Conservation (phyloP, 92 coral and sea anemone genomes). For the Phenganax marumi region DNA sequence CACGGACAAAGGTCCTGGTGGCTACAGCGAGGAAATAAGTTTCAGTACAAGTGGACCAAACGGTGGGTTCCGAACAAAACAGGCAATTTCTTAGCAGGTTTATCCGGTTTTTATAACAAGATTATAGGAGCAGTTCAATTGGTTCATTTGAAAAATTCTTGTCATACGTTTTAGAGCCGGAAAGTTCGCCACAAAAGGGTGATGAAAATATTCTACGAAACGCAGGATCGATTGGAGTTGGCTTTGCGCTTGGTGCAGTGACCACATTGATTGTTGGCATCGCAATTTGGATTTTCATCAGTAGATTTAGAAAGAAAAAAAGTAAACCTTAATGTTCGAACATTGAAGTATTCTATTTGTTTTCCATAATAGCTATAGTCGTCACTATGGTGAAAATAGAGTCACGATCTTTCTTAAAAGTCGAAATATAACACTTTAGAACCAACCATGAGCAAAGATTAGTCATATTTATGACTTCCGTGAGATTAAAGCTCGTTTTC, state of each 20-base stretch:
- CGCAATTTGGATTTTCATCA: neutral
- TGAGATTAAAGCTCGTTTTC: too few relatives aligned
- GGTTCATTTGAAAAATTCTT: too few relatives aligned
- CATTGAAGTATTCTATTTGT: neutral
- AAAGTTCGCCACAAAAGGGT: neutral
- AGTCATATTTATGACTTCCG: too few relatives aligned
- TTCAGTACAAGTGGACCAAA: neutral
- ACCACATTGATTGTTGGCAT: neutral
- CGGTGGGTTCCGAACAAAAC: neutral
- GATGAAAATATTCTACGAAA: neutral
- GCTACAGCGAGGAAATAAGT: neutral
- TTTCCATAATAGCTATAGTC: neutral
- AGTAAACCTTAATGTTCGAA: neutral
- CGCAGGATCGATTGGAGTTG: slow-evolving; percentile 10
- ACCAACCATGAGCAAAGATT: too few relatives aligned
- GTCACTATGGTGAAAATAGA: too few relatives aligned
- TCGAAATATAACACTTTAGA: too few relatives aligned
- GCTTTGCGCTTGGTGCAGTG: neutral
- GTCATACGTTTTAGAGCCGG: slow-evolving; percentile 3
- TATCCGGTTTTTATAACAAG: too few relatives aligned
- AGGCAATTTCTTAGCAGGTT: too few relatives aligned
- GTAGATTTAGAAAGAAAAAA: neutral
- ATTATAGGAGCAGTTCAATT: neutral
- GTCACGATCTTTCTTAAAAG: too few relatives aligned
- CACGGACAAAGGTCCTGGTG: slow-evolving; percentile 6